Evolutionary conservation across 2,797 vertebrate genomes (phyloP).

Genomic region (Megaceryle alcyon): DNA sequence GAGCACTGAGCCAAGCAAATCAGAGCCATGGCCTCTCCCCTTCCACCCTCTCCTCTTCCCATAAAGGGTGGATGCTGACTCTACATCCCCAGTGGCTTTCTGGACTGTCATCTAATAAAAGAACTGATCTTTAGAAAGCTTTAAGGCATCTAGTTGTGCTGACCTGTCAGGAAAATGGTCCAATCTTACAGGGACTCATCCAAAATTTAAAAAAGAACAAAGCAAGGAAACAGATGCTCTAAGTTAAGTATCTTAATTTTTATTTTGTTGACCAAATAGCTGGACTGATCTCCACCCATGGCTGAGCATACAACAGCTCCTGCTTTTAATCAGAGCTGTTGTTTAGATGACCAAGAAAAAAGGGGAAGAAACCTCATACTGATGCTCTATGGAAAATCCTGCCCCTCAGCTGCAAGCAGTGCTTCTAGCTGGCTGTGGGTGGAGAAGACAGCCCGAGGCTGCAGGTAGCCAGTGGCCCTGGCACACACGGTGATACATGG

Average conservation of each 20-base stretch:
- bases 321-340: background rate
- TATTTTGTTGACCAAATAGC: constrained; percentile 31
- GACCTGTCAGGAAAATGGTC: constrained; percentile 31
- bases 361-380: background rate
- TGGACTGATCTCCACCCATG: background rate
- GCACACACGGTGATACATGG: fast-evolving
- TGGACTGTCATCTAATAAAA: constrained; percentile 15
- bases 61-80: constrained; percentile 31
- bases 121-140: background rate
- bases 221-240: constrained; percentile 41
- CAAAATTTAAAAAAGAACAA: constrained; percentile 40
- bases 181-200: background rate
- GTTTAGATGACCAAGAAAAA: constrained; percentile 3
- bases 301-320: background rate
- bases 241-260: constrained; percentile 18
- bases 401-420: background rate
- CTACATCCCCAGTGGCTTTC: background rate
- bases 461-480: background rate
- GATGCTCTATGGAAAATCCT: background rate
- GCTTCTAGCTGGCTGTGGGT: fast-evolving
- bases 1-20: constrained; percentile 13
- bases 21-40: background rate
- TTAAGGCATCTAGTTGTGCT: constrained; percentile 11
- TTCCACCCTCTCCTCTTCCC: constrained; percentile 36
- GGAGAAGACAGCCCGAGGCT: background rate